Percentiles rank a stretch among this genome's conserved stretches.
phyloP scores from a whole-genome alignment of 2,113 vertebrate genomes.

The Shinisaurus crocodilurus region DNA sequence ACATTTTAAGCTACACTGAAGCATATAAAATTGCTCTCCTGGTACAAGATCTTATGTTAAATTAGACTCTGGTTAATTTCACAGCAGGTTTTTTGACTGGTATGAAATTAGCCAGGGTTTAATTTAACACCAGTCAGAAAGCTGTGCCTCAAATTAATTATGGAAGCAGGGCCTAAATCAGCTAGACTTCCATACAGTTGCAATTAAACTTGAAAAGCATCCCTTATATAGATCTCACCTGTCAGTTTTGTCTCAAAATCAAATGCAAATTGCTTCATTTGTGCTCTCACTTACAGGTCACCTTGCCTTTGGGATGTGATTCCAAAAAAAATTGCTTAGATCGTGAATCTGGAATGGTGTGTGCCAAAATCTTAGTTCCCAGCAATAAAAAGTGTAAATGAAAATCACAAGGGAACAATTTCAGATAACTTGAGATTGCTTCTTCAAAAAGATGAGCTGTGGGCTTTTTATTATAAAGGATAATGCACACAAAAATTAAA shows the following conservation, averaged over 20 bases:
- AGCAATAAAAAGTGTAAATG: conserved; percentile 12
- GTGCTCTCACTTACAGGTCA: conserved; percentile 20
- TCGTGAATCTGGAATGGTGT: not conserved
- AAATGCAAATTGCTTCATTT: conserved; percentile 40
- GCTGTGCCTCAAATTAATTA: conserved; percentile 55
- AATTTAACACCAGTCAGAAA: conserved; percentile 67
- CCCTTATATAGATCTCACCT: conserved; percentile 30
- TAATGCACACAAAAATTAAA: not conserved
- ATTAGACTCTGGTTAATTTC: conserved; percentile 60
- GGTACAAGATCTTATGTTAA: conserved; percentile 58
- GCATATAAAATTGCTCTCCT: conserved; percentile 41
- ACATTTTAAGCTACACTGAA: conserved; percentile 50
- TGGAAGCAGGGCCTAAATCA: conserved; percentile 42
- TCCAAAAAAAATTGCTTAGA: not conserved
- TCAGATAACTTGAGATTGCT: not conserved
- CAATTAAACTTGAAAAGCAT: conserved; percentile 34
- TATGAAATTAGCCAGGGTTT: conserved; percentile 60
- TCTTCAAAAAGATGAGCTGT: not conserved
- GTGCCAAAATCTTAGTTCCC: not conserved
- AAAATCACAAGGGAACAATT: not conserved
- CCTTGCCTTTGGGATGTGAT: not conserved
- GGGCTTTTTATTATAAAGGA: not conserved
- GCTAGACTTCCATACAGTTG: conserved; percentile 12
- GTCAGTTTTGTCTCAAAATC: conserved; percentile 44
- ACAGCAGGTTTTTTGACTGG: conserved; percentile 53